Base-by-base conservation (phyloP, 2,888 invertebrate species). In the Parochlus steinenii region DNA sequence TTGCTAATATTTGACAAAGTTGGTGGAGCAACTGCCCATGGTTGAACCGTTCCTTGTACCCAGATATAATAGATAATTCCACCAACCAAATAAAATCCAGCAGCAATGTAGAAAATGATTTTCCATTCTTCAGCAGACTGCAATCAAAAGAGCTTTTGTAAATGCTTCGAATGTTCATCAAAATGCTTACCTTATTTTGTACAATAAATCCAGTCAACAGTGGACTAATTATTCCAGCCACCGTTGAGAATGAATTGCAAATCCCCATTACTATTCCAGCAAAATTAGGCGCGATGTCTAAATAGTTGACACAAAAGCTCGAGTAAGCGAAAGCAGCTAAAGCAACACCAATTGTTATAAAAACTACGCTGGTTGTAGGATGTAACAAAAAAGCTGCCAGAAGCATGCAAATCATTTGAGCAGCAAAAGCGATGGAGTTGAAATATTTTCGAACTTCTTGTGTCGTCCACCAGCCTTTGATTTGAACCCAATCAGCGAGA, bases 391-490 rank as follows among this genome's bases (percentile, higher is more conserved):
- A 82, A 2, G 85, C 82, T 0, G 87, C 81, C 0, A 72, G 63
- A 39, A 85, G 62, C 80, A 89, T 85, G 55, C 90, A 89, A 22
- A 86, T 59, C 0, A 87, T 80, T 67, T 92, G 89, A 1, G 62
- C 56, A 31, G 78, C 45, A 48, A 82, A 83, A 3, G 78, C 81
- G 18, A 69, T 65, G 47, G 77, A 78, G 44, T 78, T 81, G 51
- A 81, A 82, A 38, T 70, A 52, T 46, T 74, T 74, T 14, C 79
- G 61, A 5, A 82, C 80, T 53, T 75, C 74, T 0, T 83, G 83
- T 1, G 82, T 73, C 0, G 75, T 74, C 44, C 81, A 52, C 30
- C 70, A 57, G 14, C 70, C 65, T 40, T 65, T 69, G 5, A 64
- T 58, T 42, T 79, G 64, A 37, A 86, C 55, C 65, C 71, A 74